Percentiles rank a stretch among this genome's conserved stretches.
Evolutionary conservation across 1,140 invertebrate species (phyloP).

Genomic region (Caerostris extrusa): DNA sequence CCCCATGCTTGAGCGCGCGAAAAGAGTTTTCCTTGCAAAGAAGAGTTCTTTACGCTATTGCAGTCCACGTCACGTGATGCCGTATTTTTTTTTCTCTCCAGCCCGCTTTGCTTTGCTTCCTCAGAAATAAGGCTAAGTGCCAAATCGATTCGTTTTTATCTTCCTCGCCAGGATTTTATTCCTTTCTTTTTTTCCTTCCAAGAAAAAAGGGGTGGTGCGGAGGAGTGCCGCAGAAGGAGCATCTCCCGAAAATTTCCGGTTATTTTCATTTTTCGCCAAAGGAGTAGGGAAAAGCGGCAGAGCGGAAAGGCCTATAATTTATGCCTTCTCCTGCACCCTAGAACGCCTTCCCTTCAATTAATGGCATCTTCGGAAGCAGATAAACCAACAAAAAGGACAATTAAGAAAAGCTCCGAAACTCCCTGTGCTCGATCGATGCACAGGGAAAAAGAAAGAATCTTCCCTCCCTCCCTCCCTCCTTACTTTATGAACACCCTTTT

Average conservation of each 20-base stretch:
- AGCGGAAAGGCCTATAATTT: conserved; percentile 73
- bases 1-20: conserved; percentile 22
- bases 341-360: conserved; percentile 74
- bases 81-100: conserved; percentile 20
- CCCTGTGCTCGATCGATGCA: conserved; percentile 10
- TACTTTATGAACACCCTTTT: conserved; percentile 27
- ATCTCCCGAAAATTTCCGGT: conserved; percentile 66
- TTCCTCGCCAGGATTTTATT: conserved; percentile 63
- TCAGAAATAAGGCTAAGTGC: conserved; percentile 67
- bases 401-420: conserved; percentile 71
- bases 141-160: conserved; percentile 73
- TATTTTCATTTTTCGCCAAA: conserved; percentile 75
- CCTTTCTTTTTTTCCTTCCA: conserved; percentile 53
- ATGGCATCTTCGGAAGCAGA: conserved; percentile 75
- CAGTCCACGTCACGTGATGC: conserved; percentile 66
- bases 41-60: conserved; percentile 63
- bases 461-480: conserved; percentile 1
- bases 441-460: conserved; percentile 28
- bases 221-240: neutral
- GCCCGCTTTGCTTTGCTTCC: conserved; percentile 16
- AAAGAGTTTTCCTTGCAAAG: conserved; percentile 33
- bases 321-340: conserved; percentile 52
- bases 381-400: conserved; percentile 77
- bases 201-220: conserved; percentile 5
- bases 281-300: conserved; percentile 65